A percentile compares a stretch with the other conserved stretches of the same genome.
phyloP scores from a whole-genome alignment of 2,113 vertebrate species.

The Erinaceus europaeus region DNA sequence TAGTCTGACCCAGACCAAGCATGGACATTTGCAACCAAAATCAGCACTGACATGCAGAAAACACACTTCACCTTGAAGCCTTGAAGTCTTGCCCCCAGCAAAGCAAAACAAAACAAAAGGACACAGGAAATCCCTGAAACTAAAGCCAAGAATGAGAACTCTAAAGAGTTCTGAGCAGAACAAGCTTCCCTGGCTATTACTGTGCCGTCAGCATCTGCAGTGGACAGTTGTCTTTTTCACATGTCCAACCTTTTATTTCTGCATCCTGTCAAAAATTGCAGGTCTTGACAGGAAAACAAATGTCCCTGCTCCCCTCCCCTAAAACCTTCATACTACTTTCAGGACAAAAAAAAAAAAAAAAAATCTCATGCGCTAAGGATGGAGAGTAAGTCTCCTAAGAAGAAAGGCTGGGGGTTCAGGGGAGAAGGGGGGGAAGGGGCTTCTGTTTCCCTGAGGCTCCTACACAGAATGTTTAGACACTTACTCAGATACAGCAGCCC shows the following conservation, averaged over 20 bases:
- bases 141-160: neutral
- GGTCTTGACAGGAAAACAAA: neutral
- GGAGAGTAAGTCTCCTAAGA: neutral
- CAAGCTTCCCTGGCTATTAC: no score
- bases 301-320: neutral
- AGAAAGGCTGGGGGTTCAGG: neutral
- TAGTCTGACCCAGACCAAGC: neutral
- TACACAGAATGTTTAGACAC: no score
- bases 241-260: neutral
- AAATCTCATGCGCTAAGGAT: neutral
- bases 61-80: neutral
- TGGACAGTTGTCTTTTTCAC: neutral
- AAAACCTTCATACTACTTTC: neutral
- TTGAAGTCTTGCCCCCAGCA: neutral
- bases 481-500: constrained; percentile 66
- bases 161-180: neutral
- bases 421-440: neutral
- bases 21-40: neutral
- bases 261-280: neutral
- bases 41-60: neutral
- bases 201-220: no score
- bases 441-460: no score
- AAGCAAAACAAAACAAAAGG: neutral
- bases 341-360: neutral
- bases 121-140: neutral